Conservation (phyloP, 1,140 invertebrate genomes). For the Portunus trituberculatus region DNA sequence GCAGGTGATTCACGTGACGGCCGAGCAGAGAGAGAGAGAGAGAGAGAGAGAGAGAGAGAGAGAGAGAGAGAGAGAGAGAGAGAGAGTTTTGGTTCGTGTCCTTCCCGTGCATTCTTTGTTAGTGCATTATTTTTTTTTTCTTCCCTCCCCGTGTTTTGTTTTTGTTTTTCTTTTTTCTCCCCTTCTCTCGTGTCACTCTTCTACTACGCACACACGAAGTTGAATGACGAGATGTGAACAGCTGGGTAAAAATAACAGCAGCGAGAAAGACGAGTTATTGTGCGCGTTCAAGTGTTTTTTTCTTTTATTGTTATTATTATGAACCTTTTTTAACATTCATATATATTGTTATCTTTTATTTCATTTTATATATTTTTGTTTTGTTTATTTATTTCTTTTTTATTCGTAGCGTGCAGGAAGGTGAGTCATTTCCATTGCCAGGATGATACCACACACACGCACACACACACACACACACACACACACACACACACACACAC, state of each 20-base stretch:
- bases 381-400: no score
- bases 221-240: no score
- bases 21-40: no score
- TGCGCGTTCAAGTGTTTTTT: neutral
- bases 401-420: neutral
- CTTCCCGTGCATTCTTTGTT: neutral
- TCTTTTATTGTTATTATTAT: neutral
- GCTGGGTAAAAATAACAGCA: no score
- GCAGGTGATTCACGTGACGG: neutral
- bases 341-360: neutral
- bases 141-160: neutral
- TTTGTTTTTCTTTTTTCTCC: neutral
- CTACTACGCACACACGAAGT: neutral
- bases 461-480: conserved; percentile 5
- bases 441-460: neutral
- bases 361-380: neutral
- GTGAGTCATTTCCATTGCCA: neutral
- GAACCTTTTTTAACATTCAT: neutral
- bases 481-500: conserved; percentile 27
- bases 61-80: no score
- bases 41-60: no score
- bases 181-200: neutral
- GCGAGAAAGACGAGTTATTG: neutral
- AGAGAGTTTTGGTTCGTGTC: neutral
- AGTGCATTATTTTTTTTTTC: neutral